Evolutionary conservation across 2,888 invertebrate species (phyloP), one percentile per base, ranked within the genome.

Genomic region (Achlya flavicornis): DNA sequence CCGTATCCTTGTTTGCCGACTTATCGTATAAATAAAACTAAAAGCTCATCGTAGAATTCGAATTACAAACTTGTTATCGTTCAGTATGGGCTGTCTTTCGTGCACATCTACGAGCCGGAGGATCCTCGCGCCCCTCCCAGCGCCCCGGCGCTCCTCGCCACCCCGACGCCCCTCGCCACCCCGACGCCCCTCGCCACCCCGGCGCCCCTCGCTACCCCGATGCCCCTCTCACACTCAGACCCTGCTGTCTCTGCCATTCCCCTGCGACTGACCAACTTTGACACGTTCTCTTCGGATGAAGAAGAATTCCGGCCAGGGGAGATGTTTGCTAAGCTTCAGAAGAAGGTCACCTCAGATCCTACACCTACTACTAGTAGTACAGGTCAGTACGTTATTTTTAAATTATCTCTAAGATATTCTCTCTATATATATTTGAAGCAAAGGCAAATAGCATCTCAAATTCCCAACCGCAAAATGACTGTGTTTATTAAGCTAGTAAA

Each of bases 1-100:
- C 26, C 26, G 26, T 26, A 26, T 26, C 26, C 26, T 26, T 26
- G 26, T 26, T 26, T 26, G 26, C 26, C 26, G 26, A 26, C 26
- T 26, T 26, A 26, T 26, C 26, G 26, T 26, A 26, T 26, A 26
- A 26, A 26, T 26, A 26, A 2, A 26, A 26, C 26, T 26, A 26
- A 26, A 26, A 26, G 26, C 26, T 26, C 26, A 26, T 26, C 26
- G 2, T 26, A 26, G 26, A 26, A 26, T 26, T 43, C 14, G 14
- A 14, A 4, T 43, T 4, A 43, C 12, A 12, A 14, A 43, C 43
- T 43, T 14, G 43, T 14, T 26, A 11, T 38, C 66, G 26, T 80
- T 2, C 95, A 96, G 87, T 98, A 95, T 87, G 98, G 98, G 0
- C 85, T 98, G 14, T 96, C 97, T 0, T 98, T 98, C 87, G 91